A percentile compares a stretch with the other conserved stretches of the same genome.
These are phyloP conservation scores for Anguilla anguilla DNA, from an alignment of 2,797 vertebrate genomes.

Conservation along the genomic window DNA sequence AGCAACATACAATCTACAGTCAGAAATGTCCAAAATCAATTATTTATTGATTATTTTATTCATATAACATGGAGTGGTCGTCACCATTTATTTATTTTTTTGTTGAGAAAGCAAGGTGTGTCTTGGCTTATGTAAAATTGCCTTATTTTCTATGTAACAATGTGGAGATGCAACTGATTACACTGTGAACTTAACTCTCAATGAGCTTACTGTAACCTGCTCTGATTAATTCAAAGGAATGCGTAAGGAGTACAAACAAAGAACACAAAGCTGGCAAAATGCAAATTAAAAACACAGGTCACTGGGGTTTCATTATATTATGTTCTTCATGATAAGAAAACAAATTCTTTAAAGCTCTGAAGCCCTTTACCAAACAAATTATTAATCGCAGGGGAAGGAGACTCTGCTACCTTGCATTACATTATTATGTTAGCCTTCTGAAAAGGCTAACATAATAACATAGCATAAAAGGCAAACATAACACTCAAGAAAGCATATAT, in stretches of 20 bases:
- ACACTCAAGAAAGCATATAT: slow-evolving; percentile 2
- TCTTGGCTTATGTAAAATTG: neutral
- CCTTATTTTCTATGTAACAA: neutral
- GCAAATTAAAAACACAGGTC: slow-evolving; percentile 12
- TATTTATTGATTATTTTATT: neutral
- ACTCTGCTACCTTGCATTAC: neutral
- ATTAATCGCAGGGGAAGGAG: neutral
- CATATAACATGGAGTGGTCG: neutral
- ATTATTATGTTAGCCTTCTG: neutral
- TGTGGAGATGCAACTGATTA: neutral
- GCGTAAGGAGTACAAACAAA: neutral
- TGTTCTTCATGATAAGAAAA: slow-evolving; percentile 16
- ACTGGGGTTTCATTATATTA: slow-evolving; percentile 12
- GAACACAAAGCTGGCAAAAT: neutral
- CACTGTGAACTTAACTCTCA: neutral
- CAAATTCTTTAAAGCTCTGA: slow-evolving; percentile 23
- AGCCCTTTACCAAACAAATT: slow-evolving; percentile 14
- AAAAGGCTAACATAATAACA: neutral
- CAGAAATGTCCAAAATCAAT: neutral
- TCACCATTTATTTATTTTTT: neutral
- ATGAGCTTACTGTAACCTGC: neutral
- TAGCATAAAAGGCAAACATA: neutral
- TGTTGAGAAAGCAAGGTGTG: neutral
- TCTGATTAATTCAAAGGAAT: neutral
- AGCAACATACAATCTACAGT: neutral